Percentiles rank a stretch among this genome's conserved stretches.
These are phyloP conservation scores for Pterobdella sp. DNA, from an alignment of 2,888 invertebrate genomes.

Conservation along the genomic window DNA sequence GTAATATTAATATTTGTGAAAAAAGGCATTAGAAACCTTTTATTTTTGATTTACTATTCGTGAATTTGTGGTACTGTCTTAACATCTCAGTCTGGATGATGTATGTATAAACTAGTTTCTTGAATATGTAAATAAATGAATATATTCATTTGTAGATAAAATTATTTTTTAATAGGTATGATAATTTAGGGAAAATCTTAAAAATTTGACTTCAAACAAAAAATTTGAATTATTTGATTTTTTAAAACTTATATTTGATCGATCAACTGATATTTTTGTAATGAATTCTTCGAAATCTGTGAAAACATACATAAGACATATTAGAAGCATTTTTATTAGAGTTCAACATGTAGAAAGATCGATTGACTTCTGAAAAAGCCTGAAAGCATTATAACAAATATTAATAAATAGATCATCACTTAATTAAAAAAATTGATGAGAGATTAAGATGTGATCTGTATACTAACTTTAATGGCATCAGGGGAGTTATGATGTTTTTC, in stretches of 20 bases:
- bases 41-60: not conserved
- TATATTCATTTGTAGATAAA: not conserved
- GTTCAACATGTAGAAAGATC: conserved; percentile 2
- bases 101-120: not conserved
- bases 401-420: not conserved
- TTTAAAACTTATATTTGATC: no score
- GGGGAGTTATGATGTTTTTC: conserved; percentile 45
- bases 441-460: not conserved
- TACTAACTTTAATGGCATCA: conserved; percentile 43
- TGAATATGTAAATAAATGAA: not conserved
- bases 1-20: no score
- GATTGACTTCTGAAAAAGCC: not conserved
- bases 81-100: conserved; percentile 20
- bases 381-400: conserved; percentile 3
- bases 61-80: conserved; percentile 2
- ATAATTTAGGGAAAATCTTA: not conserved
- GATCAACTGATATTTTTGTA: no score
- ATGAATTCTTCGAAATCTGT: no score
- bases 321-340: not conserved
- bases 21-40: no score
- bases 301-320: conserved; percentile 7
- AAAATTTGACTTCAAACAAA: not conserved
- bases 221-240: no score
- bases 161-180: not conserved
- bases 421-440: not conserved